These are phyloP conservation scores for Apodemia hepburni DNA, from an alignment of 2,888 invertebrate genomes.

Conservation along the genomic window DNA sequence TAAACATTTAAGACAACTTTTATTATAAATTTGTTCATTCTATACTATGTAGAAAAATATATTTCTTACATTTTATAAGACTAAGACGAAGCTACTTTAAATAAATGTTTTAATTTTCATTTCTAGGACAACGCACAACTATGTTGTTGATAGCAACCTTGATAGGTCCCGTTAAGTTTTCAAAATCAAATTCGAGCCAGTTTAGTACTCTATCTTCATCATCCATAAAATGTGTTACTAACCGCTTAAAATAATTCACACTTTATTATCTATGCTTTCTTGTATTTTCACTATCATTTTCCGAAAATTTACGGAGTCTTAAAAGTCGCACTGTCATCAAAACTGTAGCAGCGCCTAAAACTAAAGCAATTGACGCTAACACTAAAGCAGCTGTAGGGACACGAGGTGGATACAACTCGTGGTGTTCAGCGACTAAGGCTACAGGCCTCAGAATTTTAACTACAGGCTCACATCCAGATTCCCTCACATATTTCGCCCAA, in stretches of 20 bases:
- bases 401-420: conserved; percentile 35
- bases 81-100: background rate
- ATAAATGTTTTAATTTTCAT: background rate
- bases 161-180: background rate
- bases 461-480: conserved; percentile 81
- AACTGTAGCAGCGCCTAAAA: conserved; percentile 50
- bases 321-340: conserved; percentile 60
- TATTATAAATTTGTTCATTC: background rate
- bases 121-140: background rate
- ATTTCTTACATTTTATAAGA: background rate
- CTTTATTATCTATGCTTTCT: conserved; percentile 55
- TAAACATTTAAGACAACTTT: background rate
- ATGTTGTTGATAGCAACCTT: background rate
- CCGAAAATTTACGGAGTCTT: conserved; percentile 39
- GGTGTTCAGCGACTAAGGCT: conserved; percentile 50
- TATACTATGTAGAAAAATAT: conserved; percentile 2
- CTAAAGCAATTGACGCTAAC: conserved; percentile 53
- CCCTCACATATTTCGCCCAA: conserved; percentile 86
- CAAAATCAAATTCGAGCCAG: background rate
- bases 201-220: conserved; percentile 2
- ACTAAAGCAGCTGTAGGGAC: conserved; percentile 52
- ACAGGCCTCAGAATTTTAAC: conserved; percentile 71
- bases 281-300: conserved; percentile 50
- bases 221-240: conserved; percentile 23
- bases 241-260: conserved; percentile 24